These are phyloP conservation scores for Hylia prasina DNA, from an alignment of 2,113 vertebrate species.

Conservation along the genomic window DNA sequence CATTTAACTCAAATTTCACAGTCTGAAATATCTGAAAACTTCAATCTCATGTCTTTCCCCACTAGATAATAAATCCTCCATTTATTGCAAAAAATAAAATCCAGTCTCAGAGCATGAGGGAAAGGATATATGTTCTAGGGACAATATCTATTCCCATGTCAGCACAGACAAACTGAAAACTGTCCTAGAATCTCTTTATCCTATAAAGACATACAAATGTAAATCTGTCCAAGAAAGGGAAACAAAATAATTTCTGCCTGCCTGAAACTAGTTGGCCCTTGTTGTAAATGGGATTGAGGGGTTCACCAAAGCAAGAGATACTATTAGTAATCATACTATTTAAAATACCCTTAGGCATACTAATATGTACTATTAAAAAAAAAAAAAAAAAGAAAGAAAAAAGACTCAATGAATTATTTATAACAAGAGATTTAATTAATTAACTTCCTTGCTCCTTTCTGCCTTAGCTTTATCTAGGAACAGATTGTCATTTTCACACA, in stretches of 20 bases:
- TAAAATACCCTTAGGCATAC: neutral
- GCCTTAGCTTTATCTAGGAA: neutral
- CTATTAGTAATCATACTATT: neutral
- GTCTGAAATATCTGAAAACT: neutral
- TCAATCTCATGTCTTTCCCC: neutral
- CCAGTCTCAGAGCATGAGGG: neutral
- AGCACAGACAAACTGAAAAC: neutral
- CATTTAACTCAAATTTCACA: neutral
- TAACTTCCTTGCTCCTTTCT: neutral
- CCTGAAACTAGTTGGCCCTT: neutral
- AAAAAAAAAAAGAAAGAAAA: too few relatives aligned
- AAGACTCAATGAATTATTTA: constrained; percentile 23
- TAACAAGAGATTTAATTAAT: neutral
- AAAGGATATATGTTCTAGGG: neutral
- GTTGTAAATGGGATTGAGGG: neutral
- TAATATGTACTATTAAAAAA: neutral
- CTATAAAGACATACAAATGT: neutral
- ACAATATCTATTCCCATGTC: neutral
- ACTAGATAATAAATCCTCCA: neutral
- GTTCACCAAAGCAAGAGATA: neutral
- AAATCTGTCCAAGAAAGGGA: neutral
- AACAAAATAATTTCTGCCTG: neutral
- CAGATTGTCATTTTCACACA: neutral
- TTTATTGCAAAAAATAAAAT: neutral
- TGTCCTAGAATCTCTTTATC: neutral